Evolutionary conservation across 2,113 vertebrate species (phyloP), one percentile per base, ranked within the genome.

Genomic region (Hypanus sabinus): DNA sequence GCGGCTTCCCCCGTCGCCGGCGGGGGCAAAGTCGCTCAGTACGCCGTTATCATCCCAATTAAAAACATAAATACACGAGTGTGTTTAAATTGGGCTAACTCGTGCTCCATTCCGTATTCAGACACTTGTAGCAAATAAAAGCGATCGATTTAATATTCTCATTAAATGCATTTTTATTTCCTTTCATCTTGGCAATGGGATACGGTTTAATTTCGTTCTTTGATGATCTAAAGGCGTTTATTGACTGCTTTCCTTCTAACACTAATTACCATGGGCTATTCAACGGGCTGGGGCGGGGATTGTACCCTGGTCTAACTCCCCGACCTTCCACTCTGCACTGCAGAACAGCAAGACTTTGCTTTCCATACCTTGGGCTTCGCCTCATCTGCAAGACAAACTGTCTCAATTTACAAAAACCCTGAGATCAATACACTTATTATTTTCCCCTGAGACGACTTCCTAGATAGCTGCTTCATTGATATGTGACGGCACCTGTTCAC

Each of bases 271-370:
- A 62, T 62, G 83, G 55, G 30, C 57, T 88, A 62, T 62, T 65
- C 30, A 18, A 33, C 12, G n/a, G 46, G 81, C 46, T 12, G 27
- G 16, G 85, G 55, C 27, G 85, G 85, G 60, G 85, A 68, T 65
- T n/a, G 4, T 90, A 65, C 85, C 30, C 60, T 20, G 60, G 30
- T 65, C 5, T 33, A 90, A 90, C 60, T 90, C 85, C 65, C 85
- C 10, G 85, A 88, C 57, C 30, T 33, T 18, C 5, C 85, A 90
- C 85, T 18, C 85, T 90, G 85, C 85, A 90, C 85, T 90, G 85
- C 85, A 68, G 85, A 65, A n/a, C 85, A 65, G 33, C 30, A 14
- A 68, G 85, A 18, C 14, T 88, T 27, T 90, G 85, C 18, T 90
- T 65, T 90, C 85, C 85, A 90, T 7, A 65, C 65, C 57, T 90